These are phyloP conservation scores for Pyrrhosoma nymphula DNA, from an alignment of 2,888 invertebrate species.

Conservation along the genomic window DNA sequence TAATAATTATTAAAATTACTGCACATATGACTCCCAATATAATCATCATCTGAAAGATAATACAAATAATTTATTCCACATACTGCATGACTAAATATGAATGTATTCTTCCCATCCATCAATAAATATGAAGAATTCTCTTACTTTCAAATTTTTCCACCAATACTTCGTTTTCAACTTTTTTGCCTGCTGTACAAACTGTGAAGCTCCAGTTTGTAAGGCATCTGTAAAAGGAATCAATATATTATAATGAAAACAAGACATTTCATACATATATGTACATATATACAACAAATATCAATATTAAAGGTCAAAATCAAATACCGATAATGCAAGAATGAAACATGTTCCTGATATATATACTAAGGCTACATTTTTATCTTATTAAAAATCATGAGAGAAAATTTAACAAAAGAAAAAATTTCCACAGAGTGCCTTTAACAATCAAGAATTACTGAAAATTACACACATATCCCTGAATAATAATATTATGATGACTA, in stretches of 20 bases:
- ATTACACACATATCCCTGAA: too few relatives aligned
- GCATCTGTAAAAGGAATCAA: slow-evolving; percentile 84
- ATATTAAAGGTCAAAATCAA: background rate
- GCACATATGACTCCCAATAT: slow-evolving; percentile 92
- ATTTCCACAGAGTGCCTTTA: too few relatives aligned
- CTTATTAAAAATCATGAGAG: too few relatives aligned
- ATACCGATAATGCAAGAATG: background rate
- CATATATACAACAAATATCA: background rate
- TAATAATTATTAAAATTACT: slow-evolving; percentile 90
- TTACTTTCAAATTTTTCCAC: slow-evolving; percentile 96
- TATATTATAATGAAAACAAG: background rate
- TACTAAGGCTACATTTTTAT: too few relatives aligned
- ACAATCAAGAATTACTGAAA: too few relatives aligned
- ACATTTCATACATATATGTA: too few relatives aligned
- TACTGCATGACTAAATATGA: background rate
- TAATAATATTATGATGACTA: too few relatives aligned
- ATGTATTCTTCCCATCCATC: background rate
- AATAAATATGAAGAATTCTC: slow-evolving; percentile 40
- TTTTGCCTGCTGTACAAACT: slow-evolving; percentile 98
- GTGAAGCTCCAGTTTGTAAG: slow-evolving; percentile 95
- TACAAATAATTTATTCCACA: background rate
- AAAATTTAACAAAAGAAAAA: too few relatives aligned
- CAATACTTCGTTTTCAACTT: slow-evolving; percentile 98
- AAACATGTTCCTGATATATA: too few relatives aligned
- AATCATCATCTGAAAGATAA: slow-evolving; percentile 89